phyloP scores from a whole-genome alignment of 2,113 vertebrate genomes.

The Eidolon helvum region DNA sequence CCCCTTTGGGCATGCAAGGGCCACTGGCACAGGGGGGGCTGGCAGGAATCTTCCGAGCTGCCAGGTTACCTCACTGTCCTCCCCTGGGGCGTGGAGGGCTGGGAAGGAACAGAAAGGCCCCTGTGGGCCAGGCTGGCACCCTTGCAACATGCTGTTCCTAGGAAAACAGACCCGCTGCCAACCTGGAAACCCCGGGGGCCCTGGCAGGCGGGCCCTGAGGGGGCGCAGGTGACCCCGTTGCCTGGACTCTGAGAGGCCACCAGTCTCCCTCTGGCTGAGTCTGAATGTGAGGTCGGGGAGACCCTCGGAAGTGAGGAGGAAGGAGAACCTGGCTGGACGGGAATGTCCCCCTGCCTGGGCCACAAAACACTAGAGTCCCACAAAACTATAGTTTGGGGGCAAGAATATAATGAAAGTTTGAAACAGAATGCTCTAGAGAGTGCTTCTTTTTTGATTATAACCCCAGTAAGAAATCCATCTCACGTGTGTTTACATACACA shows the following conservation, averaged over 20 bases:
- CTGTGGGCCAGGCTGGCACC: not conserved
- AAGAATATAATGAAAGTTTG: not conserved
- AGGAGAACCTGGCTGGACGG: not conserved
- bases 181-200: not conserved
- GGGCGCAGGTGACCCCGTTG: not conserved
- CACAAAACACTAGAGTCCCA: not conserved
- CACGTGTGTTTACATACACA: rapidly evolving
- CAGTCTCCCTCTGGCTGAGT: not conserved
- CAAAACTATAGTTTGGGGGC: not conserved
- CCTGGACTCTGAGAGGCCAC: not conserved
- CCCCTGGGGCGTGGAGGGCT: not conserved
- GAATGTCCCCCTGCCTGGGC: not conserved
- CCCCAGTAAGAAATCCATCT: not conserved
- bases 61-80: not conserved
- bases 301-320: rapidly evolving
- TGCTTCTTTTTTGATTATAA: not conserved
- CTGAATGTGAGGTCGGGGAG: not conserved
- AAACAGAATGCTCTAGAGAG: not conserved
- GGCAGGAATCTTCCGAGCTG: not conserved
- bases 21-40: not conserved
- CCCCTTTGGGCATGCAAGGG: not conserved
- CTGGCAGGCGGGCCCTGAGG: not conserved
- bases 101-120: slow-evolving; percentile 22
- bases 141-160: not conserved
- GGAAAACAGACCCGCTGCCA: slow-evolving; percentile 28